phyloP scores from a whole-genome alignment of 2,113 vertebrate genomes.

The Onychorhynchus coronatus region DNA sequence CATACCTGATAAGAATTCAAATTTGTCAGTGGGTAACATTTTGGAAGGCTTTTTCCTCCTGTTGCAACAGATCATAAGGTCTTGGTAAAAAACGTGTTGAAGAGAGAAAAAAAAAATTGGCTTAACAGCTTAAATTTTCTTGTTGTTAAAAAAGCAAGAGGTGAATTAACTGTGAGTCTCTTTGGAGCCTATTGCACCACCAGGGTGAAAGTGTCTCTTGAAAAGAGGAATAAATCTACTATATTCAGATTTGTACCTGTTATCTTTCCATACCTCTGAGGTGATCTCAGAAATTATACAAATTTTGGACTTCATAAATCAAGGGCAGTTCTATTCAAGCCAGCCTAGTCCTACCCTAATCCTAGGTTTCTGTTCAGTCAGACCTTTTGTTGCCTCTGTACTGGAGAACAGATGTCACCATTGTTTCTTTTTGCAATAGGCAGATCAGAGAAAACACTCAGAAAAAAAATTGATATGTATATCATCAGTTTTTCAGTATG shows the following conservation, averaged over 20 bases:
- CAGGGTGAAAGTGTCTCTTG: neutral
- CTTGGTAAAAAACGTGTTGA: neutral
- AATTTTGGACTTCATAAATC: neutral
- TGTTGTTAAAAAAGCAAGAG: neutral
- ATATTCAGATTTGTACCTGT: neutral
- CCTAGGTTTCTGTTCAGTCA: neutral
- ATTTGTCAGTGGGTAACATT: neutral
- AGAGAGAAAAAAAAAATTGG: neutral
- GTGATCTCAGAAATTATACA: neutral
- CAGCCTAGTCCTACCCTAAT: neutral
- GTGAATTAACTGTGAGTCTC: neutral
- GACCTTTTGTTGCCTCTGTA: neutral
- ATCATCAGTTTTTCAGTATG: neutral
- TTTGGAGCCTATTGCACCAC: neutral
- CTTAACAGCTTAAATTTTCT: neutral
- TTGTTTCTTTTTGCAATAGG: neutral
- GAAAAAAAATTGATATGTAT: neutral
- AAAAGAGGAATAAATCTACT: neutral
- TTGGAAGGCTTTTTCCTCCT: neutral
- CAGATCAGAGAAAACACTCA: neutral
- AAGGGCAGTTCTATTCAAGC: neutral
- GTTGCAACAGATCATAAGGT: neutral
- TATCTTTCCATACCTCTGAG: neutral
- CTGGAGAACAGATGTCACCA: neutral
- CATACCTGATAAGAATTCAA: neutral